A percentile compares a stretch with the other conserved stretches of the same genome.
phyloP scores from a whole-genome alignment of 2,113 vertebrate genomes.

The Dolichallabes microphthalmus region DNA sequence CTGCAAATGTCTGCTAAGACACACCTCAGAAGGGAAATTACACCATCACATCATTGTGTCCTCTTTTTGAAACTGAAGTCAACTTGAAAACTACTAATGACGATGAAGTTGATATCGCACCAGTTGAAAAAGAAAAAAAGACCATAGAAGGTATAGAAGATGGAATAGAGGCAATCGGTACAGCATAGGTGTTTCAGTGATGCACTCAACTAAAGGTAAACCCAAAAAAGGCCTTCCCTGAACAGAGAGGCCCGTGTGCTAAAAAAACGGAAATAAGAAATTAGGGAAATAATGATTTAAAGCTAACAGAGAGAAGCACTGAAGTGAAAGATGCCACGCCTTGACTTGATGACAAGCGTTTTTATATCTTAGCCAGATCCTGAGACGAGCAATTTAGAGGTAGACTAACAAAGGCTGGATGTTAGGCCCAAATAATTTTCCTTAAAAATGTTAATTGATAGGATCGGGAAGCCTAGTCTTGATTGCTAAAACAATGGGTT shows the following conservation, averaged over 20 bases:
- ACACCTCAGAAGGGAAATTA: conserved; percentile 29
- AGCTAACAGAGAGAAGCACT: neutral
- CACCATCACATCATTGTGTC: conserved; percentile 3
- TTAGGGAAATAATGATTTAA: conserved; percentile 18
- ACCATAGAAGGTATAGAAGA: conserved; percentile 21
- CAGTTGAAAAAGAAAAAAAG: neutral
- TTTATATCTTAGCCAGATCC: conserved; percentile 15
- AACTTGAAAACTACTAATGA: conserved; percentile 35
- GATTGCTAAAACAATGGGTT: neutral
- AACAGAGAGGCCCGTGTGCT: neutral
- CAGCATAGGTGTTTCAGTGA: conserved; percentile 35
- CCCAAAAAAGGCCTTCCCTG: neutral
- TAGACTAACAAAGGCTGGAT: conserved; percentile 25
- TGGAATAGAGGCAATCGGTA: conserved; percentile 32
- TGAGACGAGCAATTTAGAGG: conserved; percentile 27
- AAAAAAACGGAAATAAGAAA: neutral
- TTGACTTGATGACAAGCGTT: neutral
- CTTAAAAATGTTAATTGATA: neutral
- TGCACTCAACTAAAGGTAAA: conserved; percentile 47
- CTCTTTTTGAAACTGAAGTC: conserved; percentile 31
- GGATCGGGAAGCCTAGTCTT: neutral
- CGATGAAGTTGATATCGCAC: conserved; percentile 13
- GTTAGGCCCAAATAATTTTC: neutral
- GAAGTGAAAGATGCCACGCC: neutral
- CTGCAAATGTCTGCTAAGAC: conserved; percentile 39